Base-by-base conservation (phyloP, 2,888 invertebrate species). In the Marronus borbonicus region DNA sequence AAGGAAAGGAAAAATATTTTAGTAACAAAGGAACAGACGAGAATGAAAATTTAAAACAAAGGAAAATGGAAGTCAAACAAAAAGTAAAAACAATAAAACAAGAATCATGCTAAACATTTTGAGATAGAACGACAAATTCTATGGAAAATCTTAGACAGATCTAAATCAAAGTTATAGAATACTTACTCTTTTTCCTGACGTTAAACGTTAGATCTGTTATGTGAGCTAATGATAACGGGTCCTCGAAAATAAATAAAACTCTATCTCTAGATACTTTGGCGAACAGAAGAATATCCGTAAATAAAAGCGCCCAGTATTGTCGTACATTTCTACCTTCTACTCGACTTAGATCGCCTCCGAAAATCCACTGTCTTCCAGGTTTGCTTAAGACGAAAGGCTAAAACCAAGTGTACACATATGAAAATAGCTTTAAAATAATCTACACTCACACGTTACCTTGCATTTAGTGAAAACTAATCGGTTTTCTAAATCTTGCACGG, bases 401-500 rank as follows among this genome's bases (percentile, higher is more conserved):
- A 10, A 89, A 89, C 12, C 69, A 76, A 78, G 60, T 14, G 36
- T 20, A 24, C 66, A 39, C 4, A 66, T 77, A 82, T 44, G 62
- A 70, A 66, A 50, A 10, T 44, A 44, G 12, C 31, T 50, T 28
- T n/a, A n/a, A 65, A 52, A 64, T 12, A 50, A 12, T n/a, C 50
- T 12, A 50, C 3, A n/a, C n/a, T 31, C 31, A 31, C 10, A 8
- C 2, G 4, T 52, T 85, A 93, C 93, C 91, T 95, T 96, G 91
- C 96, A 96, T 89, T 95, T 94, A 85, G 96, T 96, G 90, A 97
- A 97, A 84, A 97, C 96, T 87, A 97, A 91, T 84, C 96, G 91
- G 85, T 95, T 95, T 87, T 96, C 96, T 81, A 97, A 91, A 87
- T 97, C 96, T 85, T 95, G 94, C 74, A 96, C 91, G 14, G 95